Conservation (phyloP, 2,888 invertebrate species). For the Cyaniris semiargus region DNA sequence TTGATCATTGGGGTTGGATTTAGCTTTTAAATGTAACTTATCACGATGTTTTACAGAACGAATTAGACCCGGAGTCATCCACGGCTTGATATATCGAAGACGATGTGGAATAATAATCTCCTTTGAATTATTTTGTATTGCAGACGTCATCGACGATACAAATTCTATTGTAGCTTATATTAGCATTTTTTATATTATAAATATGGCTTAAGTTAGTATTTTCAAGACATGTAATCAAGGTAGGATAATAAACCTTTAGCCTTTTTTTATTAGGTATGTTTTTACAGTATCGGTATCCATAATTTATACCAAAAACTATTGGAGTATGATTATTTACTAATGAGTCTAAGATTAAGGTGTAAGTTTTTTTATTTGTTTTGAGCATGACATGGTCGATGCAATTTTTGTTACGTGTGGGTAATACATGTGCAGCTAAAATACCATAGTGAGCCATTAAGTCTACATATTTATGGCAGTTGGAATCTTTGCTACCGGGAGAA, state of each 20-base stretch:
- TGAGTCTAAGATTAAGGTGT: background rate
- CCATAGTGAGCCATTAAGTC: background rate
- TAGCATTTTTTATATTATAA: background rate
- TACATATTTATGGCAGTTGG: background rate
- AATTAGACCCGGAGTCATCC: background rate
- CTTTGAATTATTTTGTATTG: background rate
- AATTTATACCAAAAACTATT: background rate
- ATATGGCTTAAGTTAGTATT: background rate
- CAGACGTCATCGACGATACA: background rate
- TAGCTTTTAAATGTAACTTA: background rate
- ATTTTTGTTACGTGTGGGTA: background rate
- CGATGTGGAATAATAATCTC: background rate
- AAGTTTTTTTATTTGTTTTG: background rate
- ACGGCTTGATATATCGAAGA: background rate
- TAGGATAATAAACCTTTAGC: background rate
- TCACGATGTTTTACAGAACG: constrained; percentile 7
- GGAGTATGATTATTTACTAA: background rate
- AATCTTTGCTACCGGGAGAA: background rate
- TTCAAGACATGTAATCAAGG: background rate
- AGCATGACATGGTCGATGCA: background rate
- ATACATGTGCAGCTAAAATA: background rate
- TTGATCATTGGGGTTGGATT: background rate
- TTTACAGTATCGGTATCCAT: background rate
- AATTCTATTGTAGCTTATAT: background rate
- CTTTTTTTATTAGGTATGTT: background rate